phyloP scores from a whole-genome alignment of 2,113 vertebrate species.

The Centrocercus urophasianus region DNA sequence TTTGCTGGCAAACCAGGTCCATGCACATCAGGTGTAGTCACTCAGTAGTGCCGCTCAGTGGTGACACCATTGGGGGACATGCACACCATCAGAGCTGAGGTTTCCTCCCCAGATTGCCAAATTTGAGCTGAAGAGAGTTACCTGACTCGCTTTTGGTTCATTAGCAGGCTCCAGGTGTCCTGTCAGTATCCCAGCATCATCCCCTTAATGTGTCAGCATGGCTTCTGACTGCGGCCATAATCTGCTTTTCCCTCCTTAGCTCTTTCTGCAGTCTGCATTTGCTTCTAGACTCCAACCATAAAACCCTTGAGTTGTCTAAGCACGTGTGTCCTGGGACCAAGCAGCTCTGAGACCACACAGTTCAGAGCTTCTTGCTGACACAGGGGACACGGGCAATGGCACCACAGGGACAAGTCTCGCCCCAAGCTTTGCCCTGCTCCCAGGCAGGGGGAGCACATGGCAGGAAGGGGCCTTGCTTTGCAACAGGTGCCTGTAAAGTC shows the following conservation, averaged over 20 bases:
- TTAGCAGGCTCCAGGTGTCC: neutral
- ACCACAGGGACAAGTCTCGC: neutral
- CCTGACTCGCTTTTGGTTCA: neutral
- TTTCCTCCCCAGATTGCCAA: neutral
- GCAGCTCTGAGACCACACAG: neutral
- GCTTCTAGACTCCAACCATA: neutral
- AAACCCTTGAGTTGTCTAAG: neutral
- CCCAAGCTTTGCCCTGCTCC: neutral
- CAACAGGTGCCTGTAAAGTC: neutral
- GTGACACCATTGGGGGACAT: neutral
- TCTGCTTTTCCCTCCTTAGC: neutral
- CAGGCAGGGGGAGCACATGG: neutral
- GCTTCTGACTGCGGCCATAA: neutral
- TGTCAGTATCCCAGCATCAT: neutral
- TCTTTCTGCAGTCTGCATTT: neutral
- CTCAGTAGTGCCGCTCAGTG: neutral
- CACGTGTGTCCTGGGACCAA: neutral
- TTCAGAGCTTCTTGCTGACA: neutral
- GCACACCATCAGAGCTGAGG: fast-evolving
- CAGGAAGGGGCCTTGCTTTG: neutral
- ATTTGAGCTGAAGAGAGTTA: neutral
- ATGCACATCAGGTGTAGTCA: neutral
- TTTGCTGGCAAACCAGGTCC: neutral
- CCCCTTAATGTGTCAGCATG: neutral
- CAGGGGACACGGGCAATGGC: neutral